phyloP scores from a whole-genome alignment of 2,113 vertebrate species.

The Labeo catla region DNA sequence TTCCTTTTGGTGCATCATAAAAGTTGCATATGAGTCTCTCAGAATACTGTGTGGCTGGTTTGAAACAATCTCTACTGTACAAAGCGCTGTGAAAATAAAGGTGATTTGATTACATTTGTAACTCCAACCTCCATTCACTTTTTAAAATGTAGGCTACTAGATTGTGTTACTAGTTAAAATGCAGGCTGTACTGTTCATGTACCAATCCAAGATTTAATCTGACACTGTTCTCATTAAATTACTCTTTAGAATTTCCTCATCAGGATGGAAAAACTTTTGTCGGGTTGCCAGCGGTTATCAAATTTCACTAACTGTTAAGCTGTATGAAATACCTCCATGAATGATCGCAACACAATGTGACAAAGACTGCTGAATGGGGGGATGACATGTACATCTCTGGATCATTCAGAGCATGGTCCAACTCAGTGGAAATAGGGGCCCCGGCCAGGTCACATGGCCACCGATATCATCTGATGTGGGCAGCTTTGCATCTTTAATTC shows the following conservation, averaged over 20 bases:
- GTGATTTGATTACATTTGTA: background rate
- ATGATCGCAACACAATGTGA: slow-evolving; percentile 31
- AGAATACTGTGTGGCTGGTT: background rate
- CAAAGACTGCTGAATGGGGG: slow-evolving; percentile 27
- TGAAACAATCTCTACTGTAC: background rate
- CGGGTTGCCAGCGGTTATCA: slow-evolving; percentile 27
- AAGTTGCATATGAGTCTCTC: too few species aligned
- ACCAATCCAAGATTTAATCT: background rate
- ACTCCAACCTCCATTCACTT: background rate
- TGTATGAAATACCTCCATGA: slow-evolving; percentile 29
- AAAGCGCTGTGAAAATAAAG: background rate
- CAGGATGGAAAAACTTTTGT: background rate
- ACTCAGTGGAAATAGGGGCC: slow-evolving; percentile 9
- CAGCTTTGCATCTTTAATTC: slow-evolving; percentile 64
- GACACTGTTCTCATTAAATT: background rate
- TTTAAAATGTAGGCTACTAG: background rate
- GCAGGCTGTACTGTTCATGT: background rate
- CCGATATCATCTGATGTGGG: slow-evolving; percentile 47
- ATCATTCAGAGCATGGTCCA: slow-evolving; percentile 36
- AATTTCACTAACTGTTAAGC: slow-evolving; percentile 50
- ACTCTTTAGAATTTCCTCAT: background rate
- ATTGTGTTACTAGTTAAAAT: background rate
- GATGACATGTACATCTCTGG: slow-evolving; percentile 42
- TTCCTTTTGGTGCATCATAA: too few species aligned
- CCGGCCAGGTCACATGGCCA: slow-evolving; percentile 34